Percentiles rank a stretch among this genome's conserved stretches.
Conservation (phyloP, 2,113 vertebrate species). For the Microtus ochrogaster region DNA sequence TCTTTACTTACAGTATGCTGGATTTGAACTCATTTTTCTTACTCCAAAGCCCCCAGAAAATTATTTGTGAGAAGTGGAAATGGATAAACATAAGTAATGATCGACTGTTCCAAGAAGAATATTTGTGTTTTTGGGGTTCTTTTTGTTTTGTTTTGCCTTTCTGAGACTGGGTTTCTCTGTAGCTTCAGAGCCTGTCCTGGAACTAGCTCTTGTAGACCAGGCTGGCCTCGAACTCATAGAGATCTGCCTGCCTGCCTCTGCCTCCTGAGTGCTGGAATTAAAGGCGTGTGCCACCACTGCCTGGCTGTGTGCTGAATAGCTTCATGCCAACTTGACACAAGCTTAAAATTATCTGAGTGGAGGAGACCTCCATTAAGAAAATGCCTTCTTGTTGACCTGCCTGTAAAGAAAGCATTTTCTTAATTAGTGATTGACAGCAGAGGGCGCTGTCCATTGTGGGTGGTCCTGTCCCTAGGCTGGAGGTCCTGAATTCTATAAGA, state of each 20-base stretch:
- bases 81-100: neutral
- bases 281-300: no score
- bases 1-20: neutral
- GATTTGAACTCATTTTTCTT: neutral
- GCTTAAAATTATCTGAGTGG: neutral
- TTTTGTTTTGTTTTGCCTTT: no score
- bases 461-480: neutral
- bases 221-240: no score
- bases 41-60: neutral
- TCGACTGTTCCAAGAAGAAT: no score
- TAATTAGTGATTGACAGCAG: neutral
- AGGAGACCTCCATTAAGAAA: neutral
- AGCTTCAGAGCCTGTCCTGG: no score
- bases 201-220: no score
- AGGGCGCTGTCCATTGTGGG: neutral
- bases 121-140: neutral
- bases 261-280: no score
- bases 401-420: neutral
- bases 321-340: neutral
- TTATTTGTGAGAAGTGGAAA: slow-evolving; percentile 14
- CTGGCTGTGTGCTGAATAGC: no score
- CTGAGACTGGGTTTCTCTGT: no score
- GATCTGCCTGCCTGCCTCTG: no score
- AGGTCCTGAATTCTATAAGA: neutral
- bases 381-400: neutral